Conservation (phyloP, 2,797 vertebrate genomes). For the Coilia nasus region DNA sequence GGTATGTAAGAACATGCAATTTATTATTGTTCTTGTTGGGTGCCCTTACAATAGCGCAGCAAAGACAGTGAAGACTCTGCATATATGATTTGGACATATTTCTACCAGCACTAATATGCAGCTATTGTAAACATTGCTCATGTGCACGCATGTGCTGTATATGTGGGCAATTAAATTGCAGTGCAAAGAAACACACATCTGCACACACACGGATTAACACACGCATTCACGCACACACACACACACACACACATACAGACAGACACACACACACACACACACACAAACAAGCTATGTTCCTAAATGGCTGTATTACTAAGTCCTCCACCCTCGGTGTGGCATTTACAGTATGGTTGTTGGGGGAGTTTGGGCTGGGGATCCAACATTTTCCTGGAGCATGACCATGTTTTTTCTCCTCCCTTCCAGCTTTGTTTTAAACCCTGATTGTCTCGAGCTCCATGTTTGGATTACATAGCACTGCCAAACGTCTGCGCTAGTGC, state of each 20-base stretch:
- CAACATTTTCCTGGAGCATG: constrained; percentile 57
- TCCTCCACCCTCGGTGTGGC: neutral
- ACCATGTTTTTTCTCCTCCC: constrained; percentile 54
- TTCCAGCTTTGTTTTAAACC: constrained; percentile 46
- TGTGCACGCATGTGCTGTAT: neutral
- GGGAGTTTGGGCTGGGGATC: neutral
- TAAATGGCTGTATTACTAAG: neutral
- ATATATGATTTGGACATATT: neutral
- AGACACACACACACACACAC: neutral
- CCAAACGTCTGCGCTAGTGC: constrained; percentile 61
- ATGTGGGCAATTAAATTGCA: neutral
- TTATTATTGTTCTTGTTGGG: too few relatives aligned
- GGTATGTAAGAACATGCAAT: neutral
- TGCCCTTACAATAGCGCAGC: too few relatives aligned
- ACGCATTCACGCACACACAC: too few relatives aligned
- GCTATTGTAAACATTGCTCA: too few relatives aligned
- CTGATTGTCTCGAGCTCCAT: constrained; percentile 68
- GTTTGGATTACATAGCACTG: constrained; percentile 68
- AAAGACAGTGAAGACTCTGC: neutral
- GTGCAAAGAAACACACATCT: neutral
- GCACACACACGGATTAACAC: too few relatives aligned
- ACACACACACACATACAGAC: neutral
- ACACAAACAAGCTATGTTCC: neutral
- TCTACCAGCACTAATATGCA: too few relatives aligned
- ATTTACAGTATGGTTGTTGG: constrained; percentile 2